Conservation (phyloP, 2,113 vertebrate genomes). For the Periophthalmus modestus region DNA sequence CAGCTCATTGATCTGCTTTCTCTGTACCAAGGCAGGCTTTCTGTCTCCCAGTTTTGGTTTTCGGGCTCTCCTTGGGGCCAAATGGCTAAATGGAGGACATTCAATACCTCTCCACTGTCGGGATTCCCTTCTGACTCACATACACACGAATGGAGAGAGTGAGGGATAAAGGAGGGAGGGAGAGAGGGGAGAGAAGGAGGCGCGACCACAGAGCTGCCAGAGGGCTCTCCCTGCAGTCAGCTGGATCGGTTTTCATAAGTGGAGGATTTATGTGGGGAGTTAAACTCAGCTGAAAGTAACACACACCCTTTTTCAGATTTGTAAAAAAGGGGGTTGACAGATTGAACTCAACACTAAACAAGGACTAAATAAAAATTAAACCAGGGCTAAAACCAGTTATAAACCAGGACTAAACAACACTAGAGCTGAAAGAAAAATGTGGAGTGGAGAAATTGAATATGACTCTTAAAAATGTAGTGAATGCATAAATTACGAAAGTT, state of each 20-base stretch:
- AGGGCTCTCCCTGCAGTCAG: constrained; percentile 70
- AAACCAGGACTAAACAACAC: not conserved
- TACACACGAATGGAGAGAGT: constrained; percentile 9
- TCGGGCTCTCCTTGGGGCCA: constrained; percentile 38
- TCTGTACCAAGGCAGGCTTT: constrained; percentile 46
- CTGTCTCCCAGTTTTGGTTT: constrained; percentile 35
- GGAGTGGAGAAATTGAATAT: no score
- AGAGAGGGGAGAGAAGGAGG: not conserved
- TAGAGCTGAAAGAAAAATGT: not conserved
- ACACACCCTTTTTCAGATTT: not conserved
- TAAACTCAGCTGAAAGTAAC: constrained; percentile 36
- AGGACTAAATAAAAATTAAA: not conserved
- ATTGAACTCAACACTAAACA: not conserved
- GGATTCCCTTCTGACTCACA: constrained; percentile 64
- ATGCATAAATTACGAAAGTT: no score
- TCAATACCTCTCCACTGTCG: constrained; percentile 60
- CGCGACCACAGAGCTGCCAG: constrained; percentile 58
- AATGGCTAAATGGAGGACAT: constrained; percentile 66
- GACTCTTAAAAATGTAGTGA: no score
- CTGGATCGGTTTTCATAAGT: constrained; percentile 71
- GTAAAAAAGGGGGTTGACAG: not conserved
- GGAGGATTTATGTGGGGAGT: constrained; percentile 54
- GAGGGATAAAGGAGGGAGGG: not conserved
- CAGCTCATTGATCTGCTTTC: constrained; percentile 50
- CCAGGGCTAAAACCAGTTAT: not conserved